phyloP scores from a whole-genome alignment of 1,140 invertebrate genomes.

The Drosophila bifasciata region DNA sequence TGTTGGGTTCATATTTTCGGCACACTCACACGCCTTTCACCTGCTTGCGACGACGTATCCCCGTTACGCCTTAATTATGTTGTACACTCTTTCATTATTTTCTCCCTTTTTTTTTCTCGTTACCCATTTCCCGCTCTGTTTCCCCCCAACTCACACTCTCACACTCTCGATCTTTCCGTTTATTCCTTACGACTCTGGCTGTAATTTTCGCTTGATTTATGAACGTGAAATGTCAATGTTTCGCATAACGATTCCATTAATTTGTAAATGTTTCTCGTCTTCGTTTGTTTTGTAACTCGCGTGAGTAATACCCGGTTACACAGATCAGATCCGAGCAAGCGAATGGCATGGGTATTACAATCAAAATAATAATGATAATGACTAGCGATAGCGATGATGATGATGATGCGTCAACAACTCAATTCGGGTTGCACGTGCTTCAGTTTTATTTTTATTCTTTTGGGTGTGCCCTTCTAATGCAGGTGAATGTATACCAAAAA shows the following conservation, averaged over 20 bases:
- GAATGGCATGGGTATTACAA: constrained; percentile 6
- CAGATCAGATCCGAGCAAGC: background rate
- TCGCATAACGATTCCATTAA: constrained; percentile 79
- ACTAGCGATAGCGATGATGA: constrained; percentile 33
- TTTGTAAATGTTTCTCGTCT: constrained; percentile 60
- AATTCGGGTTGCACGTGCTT: constrained; percentile 50
- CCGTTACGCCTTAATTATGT: constrained; percentile 79
- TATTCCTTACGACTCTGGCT: constrained; percentile 24
- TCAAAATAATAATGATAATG: constrained; percentile 34
- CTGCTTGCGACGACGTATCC: constrained; percentile 55
- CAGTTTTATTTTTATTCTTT: background rate
- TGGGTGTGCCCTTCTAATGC: constrained; percentile 17
- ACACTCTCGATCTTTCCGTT: constrained; percentile 7
- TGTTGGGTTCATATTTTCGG: constrained; percentile 59
- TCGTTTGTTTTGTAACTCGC: constrained; percentile 31
- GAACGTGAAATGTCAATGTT: constrained; percentile 80
- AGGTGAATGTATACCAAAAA: constrained; percentile 1
- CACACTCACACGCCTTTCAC: constrained; percentile 78
- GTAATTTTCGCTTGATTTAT: constrained; percentile 82
- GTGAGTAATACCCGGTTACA: constrained; percentile 29
- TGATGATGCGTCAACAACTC: constrained; percentile 61
- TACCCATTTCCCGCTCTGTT: constrained; percentile 38
- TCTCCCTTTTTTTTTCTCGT: constrained; percentile 33
- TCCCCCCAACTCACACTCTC: constrained; percentile 20
- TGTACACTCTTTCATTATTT: constrained; percentile 73